Base-by-base conservation (phyloP, 2,113 vertebrate species). In the Sprattus sprattus region DNA sequence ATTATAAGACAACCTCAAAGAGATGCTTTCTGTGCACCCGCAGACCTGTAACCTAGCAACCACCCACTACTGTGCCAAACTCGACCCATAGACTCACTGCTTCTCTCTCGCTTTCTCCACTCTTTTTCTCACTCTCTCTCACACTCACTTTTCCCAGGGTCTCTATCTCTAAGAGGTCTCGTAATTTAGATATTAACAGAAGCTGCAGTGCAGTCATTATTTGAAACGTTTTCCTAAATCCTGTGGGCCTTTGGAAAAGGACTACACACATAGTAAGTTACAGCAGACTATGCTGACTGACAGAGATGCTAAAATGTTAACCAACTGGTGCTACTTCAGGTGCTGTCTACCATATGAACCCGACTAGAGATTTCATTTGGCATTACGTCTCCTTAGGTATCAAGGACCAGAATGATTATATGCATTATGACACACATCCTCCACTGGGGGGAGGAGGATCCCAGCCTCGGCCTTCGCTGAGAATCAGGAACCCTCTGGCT, bases 41-140 rank as follows among this genome's bases (percentile, higher is more conserved):
- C 57, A 90, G 90, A 86, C 89, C 20, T 64, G 91, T 94, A 89
- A 85, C 92, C 88, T 92, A 90, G 92, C 90, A 93, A 93, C 92
- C 45, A 20, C 85, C 89, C 86, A 32, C 81, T 60, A 86, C 80
- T 64, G 84, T 84, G 89, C 88, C 91, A 85, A 87, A 89, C 89
- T 84, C 82, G 50, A 82, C 86, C 87, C 88, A 84, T 84, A 9
- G 20, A 84, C 8, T 67, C 64, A 75, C 83, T 86, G 83, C 46
- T 80, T n/a, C 45, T 47, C 81, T 64, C 80, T 6, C 13, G 9
- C 44, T 85, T 87, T 52, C 9, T 11, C 83, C 20, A n/a, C 54
- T 46, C 39, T 39, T 2, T 39, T 2, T 39, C 39, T 82, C n/a
- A 50, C 67, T 5, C 9, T 25, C 10, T 6, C 13, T 80, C 13